Conservation (phyloP, 2,888 invertebrate species). For the Cepaea hortensis region DNA sequence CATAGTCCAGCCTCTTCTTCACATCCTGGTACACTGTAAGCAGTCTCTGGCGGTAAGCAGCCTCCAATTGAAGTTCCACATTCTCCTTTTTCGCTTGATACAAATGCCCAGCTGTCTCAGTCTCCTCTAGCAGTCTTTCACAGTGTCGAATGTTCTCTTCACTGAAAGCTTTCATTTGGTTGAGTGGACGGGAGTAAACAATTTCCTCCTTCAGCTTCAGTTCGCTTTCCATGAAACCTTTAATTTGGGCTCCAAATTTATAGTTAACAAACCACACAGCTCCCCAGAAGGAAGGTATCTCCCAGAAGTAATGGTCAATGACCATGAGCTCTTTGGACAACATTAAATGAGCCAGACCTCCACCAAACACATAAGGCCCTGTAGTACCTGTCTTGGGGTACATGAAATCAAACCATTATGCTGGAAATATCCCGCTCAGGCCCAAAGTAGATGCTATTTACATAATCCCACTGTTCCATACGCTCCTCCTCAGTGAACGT, state of each 20-base stretch:
- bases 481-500: conserved; percentile 2
- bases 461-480: conserved; percentile 62
- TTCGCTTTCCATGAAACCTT: conserved; percentile 84
- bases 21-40: conserved; percentile 81
- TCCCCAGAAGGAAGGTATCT: conserved; percentile 84
- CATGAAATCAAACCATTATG: conserved; percentile 96
- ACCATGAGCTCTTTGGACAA: conserved; percentile 96
- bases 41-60: conserved; percentile 86
- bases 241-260: conserved; percentile 84
- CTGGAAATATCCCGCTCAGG: conserved; percentile 88
- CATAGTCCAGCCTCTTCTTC: conserved; percentile 84
- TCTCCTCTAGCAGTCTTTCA: conserved; percentile 29
- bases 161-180: conserved; percentile 11
- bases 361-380: conserved; percentile 93
- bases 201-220: conserved; percentile 78
- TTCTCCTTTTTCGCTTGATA: conserved; percentile 81
- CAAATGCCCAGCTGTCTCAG: conserved; percentile 21
- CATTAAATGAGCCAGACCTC: conserved; percentile 88
- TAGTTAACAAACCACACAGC: conserved; percentile 82
- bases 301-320: conserved; percentile 93
- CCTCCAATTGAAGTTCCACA: conserved; percentile 93
- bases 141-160: neutral
- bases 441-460: conserved; percentile 74
- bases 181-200: conserved; percentile 10
- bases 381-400: conserved; percentile 93